A percentile compares a stretch with the other conserved stretches of the same genome.
phyloP scores from a whole-genome alignment of 1,140 invertebrate genomes.

The Rhynchophorus ferrugineus region DNA sequence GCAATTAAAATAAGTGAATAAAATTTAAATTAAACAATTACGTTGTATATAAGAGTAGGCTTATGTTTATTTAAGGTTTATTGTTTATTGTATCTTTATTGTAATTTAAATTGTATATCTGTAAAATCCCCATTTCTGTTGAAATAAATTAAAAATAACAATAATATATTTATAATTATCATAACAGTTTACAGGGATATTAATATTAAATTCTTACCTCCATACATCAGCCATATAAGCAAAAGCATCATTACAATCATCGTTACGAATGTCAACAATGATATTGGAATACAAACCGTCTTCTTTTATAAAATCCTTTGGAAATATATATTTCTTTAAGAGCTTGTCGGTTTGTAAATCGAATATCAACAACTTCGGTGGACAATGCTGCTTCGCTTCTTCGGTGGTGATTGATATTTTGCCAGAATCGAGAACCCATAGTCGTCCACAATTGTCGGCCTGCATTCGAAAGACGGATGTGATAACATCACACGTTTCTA shows the following conservation, averaged over 20 bases:
- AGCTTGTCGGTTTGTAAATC: slow-evolving; percentile 58
- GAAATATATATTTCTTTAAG: slow-evolving; percentile 54
- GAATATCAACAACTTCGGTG: slow-evolving; percentile 66
- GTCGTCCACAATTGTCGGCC: slow-evolving; percentile 57
- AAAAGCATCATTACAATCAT: slow-evolving; percentile 57
- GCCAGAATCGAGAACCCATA: slow-evolving; percentile 74
- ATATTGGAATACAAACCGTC: slow-evolving; percentile 70
- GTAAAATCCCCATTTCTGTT: no score
- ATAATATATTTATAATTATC: no score
- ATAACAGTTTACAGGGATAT: no score
- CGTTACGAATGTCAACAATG: slow-evolving; percentile 54
- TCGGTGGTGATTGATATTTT: slow-evolving; percentile 60
- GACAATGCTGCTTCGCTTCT: slow-evolving; percentile 59
- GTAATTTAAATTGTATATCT: no score
- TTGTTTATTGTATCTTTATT: no score
- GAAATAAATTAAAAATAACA: no score
- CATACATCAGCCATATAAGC: slow-evolving; percentile 70
- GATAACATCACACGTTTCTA: slow-evolving; percentile 51
- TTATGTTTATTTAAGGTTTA: no score
- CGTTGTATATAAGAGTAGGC: no score
- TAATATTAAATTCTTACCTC: slow-evolving; percentile 44
- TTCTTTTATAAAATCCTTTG: slow-evolving; percentile 57
- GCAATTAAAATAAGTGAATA: no score
- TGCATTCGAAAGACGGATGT: slow-evolving; percentile 72
- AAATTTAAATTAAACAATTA: no score